These are phyloP conservation scores for Pempheris klunzingeri DNA, from an alignment of 2,797 vertebrate genomes.

Conservation along the genomic window DNA sequence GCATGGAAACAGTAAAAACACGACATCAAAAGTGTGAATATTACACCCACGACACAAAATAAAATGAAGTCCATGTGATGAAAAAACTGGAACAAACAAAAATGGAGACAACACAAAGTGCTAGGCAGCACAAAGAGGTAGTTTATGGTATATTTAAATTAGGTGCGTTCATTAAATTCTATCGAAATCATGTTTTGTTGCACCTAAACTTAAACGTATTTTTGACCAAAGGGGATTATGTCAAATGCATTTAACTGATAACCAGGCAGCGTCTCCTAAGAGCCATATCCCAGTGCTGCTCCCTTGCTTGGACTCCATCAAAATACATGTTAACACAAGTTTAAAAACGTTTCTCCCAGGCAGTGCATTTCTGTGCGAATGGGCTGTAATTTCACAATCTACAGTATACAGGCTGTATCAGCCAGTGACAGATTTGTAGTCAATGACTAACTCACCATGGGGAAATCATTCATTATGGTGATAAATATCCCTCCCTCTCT, in stretches of 20 bases:
- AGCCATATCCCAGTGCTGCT: background rate
- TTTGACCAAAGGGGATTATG: background rate
- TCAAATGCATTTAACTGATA: conserved; percentile 3
- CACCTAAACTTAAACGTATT: background rate
- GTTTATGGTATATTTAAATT: background rate
- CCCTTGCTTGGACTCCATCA: background rate
- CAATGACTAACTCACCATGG: conserved; percentile 25
- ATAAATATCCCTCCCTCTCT: conserved; percentile 16
- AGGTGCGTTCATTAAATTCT: background rate
- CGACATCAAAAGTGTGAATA: background rate
- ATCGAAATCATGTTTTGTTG: background rate
- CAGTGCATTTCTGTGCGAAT: background rate
- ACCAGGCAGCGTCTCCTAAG: background rate
- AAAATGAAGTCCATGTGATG: background rate
- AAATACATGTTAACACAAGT: background rate
- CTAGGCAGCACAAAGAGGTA: background rate
- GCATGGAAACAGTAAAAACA: conserved; percentile 15
- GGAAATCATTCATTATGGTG: conserved; percentile 14
- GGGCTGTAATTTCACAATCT: background rate
- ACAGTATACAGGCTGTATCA: background rate
- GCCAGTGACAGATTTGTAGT: conserved; percentile 25
- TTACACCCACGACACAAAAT: background rate
- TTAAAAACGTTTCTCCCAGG: background rate
- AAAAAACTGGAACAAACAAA: background rate
- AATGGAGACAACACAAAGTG: background rate